Evolutionary conservation across 1,140 invertebrate species (phyloP), one percentile per base, ranked within the genome.

Genomic region (Drosophila seguyi): DNA sequence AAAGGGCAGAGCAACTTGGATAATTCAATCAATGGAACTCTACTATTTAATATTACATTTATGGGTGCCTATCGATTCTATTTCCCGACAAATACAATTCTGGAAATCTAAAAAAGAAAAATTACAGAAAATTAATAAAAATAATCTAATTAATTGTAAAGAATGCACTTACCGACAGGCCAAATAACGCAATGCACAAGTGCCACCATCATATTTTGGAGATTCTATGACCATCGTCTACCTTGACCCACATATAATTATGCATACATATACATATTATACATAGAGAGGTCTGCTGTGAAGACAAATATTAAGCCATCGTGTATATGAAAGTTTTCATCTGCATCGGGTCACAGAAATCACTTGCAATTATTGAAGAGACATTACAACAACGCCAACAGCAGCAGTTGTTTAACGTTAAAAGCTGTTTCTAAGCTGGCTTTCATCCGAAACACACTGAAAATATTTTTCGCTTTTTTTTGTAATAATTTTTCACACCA

Each of bases 171-270:
- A 62, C 36, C 53, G 53, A 63, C 25, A 44, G 55, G 55, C 55
- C 53, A 59, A 58, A 62, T 29, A 29, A 58, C 38, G 55, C 60
- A 58, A 31, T 34, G 59, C 47, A 60, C 52, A 60, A 61, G 59
- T 16, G 47, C 31, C 22, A 55, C n/a, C 48, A 20, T 34, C 39
- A 61, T 65, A 60, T 59, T 63, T 41, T 61, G 61, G 39, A 42
- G 38, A 42, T 61, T 65, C 39, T 42, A 22, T 41, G 56, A 60
- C 18, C 36, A 60, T 60, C 29, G 56, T 60, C 27, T 65, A 65
- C 36, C 58, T 60, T 65, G 61, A 65, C 61, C 61, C 56, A 65
- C 61, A 65, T 65, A 65, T 65, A 57, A 63, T 52, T 52, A 36
- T 25, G 47, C 36, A 38, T 61, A 29, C 42, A 55, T 55, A 55